These are phyloP conservation scores for Benthosema pterotum DNA, from an alignment of 2,797 vertebrate species.

Conservation along the genomic window DNA sequence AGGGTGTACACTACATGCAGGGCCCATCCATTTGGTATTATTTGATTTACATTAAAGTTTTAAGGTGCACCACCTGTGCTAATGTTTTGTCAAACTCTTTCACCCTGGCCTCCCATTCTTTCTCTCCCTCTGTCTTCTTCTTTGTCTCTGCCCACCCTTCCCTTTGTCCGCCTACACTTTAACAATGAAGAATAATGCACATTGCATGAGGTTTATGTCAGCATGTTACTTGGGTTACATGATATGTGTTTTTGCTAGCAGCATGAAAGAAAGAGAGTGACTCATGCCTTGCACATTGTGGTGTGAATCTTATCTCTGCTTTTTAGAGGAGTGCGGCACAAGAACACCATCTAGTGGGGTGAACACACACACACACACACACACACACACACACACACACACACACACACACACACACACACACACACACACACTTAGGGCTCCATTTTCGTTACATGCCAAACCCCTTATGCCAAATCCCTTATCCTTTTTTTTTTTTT, in stretches of 20 bases:
- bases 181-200: too few relatives aligned
- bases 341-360: constrained; percentile 58
- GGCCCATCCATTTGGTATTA: not conserved
- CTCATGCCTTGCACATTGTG: constrained; percentile 17
- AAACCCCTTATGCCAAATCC: too few relatives aligned
- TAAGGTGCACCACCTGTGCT: constrained; percentile 36
- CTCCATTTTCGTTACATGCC: too few relatives aligned
- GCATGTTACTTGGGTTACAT: constrained; percentile 25
- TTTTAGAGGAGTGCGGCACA: constrained; percentile 10
- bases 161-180: not conserved
- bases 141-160: not conserved
- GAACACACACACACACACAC: too few relatives aligned
- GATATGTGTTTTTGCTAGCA: constrained; percentile 17
- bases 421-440: too few relatives aligned
- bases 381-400: too few relatives aligned
- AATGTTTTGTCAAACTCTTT: constrained; percentile 25
- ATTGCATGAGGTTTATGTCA: not conserved
- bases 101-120: not conserved
- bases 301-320: constrained; percentile 20
- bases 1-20: too few relatives aligned
- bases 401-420: too few relatives aligned
- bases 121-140: not conserved
- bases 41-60: constrained; percentile 8
- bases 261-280: constrained; percentile 27
- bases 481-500: too few relatives aligned